Percentiles rank a stretch among this genome's conserved stretches.
Evolutionary conservation across 35 echinoderm and acorn worm species (phyloP).

Genomic region (Anneissia japonica): DNA sequence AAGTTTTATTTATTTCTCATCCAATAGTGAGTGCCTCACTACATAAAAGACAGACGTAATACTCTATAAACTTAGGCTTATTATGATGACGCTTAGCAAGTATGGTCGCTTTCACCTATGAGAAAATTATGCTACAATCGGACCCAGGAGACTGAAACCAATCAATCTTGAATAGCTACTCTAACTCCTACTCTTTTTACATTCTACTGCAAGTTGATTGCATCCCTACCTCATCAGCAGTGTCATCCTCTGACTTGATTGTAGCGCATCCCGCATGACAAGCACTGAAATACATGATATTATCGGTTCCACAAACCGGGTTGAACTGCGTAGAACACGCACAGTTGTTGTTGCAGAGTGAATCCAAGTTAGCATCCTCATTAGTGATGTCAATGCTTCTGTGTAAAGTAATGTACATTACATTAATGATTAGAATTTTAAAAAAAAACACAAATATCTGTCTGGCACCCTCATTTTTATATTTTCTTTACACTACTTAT

Average conservation of each 20-base stretch:
- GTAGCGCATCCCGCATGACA: conserved; percentile 75
- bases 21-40: too few species aligned
- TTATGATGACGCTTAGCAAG: too few species aligned
- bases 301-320: conserved; percentile 76
- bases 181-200: too few species aligned
- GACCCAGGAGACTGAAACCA: too few species aligned
- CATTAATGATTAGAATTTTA: neutral
- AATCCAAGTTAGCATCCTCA: conserved; percentile 18
- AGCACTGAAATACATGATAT: conserved; percentile 78
- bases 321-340: conserved; percentile 62
- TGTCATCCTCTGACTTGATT: conserved; percentile 14
- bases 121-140: too few species aligned
- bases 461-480: neutral
- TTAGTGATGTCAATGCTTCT: neutral
- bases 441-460: neutral
- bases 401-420: neutral
- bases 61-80: too few species aligned
- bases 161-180: too few species aligned
- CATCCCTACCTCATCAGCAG: conserved; percentile 22
- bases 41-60: too few species aligned
- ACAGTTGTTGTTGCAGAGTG: conserved; percentile 57
- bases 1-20: too few species aligned
- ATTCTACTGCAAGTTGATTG: too few species aligned
- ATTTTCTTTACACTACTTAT: neutral
- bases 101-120: too few species aligned